A percentile compares a stretch with the other conserved stretches of the same genome.
Conservation (phyloP, 2,797 vertebrate species). For the Leptodactylus fallax region DNA sequence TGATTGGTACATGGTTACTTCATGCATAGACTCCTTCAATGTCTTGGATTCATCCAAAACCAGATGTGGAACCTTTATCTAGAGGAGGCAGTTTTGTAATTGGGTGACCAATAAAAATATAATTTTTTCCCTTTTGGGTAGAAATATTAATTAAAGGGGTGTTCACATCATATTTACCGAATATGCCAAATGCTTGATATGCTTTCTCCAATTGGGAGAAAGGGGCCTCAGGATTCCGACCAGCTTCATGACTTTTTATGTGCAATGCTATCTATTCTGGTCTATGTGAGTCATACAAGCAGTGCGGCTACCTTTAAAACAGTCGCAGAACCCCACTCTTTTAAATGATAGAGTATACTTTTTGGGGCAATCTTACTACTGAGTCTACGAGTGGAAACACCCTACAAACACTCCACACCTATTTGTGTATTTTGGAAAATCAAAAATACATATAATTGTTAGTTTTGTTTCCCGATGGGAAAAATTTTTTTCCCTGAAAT, state of each 20-base stretch:
- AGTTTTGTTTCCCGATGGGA: neutral
- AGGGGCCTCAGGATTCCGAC: no score
- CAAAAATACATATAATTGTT: neutral
- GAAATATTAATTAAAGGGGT: neutral
- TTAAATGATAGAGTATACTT: no score
- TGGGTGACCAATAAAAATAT: neutral
- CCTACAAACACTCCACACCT: no score
- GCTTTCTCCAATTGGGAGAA: no score
- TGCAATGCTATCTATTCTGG: no score
- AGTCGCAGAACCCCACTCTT: no score
- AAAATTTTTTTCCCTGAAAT: neutral
- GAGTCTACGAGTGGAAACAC: no score
- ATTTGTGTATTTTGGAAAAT: no score
- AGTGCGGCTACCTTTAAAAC: neutral
- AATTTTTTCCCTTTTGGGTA: neutral
- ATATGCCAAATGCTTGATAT: neutral
- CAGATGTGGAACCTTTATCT: neutral
- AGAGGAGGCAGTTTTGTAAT: neutral
- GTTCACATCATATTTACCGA: neutral
- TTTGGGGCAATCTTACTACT: no score
- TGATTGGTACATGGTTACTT: neutral
- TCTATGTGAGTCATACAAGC: neutral
- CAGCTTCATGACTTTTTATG: no score
- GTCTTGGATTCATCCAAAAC: no score
- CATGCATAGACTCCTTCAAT: neutral